These are phyloP conservation scores for Amphimallon solstitiale DNA, from an alignment of 2,888 invertebrate genomes.

Conservation along the genomic window DNA sequence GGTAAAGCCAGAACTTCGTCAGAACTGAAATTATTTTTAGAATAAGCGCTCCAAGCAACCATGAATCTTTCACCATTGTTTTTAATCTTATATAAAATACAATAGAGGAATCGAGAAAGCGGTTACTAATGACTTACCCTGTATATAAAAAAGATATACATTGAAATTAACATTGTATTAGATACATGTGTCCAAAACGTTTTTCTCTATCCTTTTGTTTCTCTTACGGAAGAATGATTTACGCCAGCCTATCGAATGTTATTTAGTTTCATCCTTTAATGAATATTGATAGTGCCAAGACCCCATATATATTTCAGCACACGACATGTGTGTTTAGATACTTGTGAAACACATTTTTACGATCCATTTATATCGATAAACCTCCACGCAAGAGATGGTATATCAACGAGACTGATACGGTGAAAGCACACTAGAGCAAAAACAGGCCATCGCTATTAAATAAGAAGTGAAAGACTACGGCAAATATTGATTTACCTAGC, in stretches of 20 bases:
- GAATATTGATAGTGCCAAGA: slow-evolving; percentile 2
- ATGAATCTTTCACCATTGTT: no score
- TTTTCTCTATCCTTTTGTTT: not conserved
- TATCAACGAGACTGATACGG: not conserved
- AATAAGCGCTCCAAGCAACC: no score
- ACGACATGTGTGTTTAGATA: no score
- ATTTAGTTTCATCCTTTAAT: slow-evolving; percentile 1
- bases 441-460: not conserved
- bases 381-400: not conserved
- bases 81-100: no score
- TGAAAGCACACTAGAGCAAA: not conserved
- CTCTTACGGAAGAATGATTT: not conserved
- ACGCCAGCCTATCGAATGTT: not conserved
- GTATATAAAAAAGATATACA: no score
- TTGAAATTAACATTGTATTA: no score
- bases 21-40: no score
- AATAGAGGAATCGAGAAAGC: no score
- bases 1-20: no score
- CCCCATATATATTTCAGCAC: no score
- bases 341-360: not conserved
- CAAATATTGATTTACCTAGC: slow-evolving; percentile 11
- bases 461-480: not conserved
- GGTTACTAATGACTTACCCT: no score
- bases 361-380: slow-evolving; percentile 1
- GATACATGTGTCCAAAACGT: no score